These are phyloP conservation scores for Hololepta plana DNA, from an alignment of 2,888 invertebrate genomes.

Conservation along the genomic window DNA sequence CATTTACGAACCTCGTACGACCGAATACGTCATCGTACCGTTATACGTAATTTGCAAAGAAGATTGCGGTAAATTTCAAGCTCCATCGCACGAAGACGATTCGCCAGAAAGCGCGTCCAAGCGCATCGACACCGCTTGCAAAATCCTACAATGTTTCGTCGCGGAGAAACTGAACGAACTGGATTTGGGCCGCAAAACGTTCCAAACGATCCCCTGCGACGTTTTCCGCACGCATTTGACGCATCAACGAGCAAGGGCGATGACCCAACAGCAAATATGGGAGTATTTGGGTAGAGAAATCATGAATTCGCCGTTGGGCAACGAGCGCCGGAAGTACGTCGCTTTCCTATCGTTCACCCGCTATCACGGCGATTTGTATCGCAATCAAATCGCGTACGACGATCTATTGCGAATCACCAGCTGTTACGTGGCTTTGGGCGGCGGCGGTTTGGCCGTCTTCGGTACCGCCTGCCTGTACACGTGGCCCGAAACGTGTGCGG, in stretches of 20 bases:
- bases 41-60: constrained; percentile 69
- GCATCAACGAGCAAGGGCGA: constrained; percentile 47
- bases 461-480: constrained; percentile 81
- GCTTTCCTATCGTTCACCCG: constrained; percentile 78
- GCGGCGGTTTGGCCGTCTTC: constrained; percentile 80
- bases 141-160: constrained; percentile 69
- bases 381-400: constrained; percentile 41
- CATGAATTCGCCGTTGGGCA: constrained; percentile 46
- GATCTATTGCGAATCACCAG: constrained; percentile 50
- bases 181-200: constrained; percentile 62
- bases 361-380: constrained; percentile 41
- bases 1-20: constrained; percentile 39
- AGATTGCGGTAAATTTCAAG: constrained; percentile 63
- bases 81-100: constrained; percentile 26
- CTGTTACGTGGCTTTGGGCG: constrained; percentile 80
- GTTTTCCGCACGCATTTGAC: constrained; percentile 56
- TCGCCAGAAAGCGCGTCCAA: constrained; percentile 54
- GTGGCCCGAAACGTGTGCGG: constrained; percentile 60
- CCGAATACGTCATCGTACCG: constrained; percentile 49
- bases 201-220: constrained; percentile 57
- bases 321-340: constrained; percentile 57
- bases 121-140: constrained; percentile 57
- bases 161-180: constrained; percentile 75
- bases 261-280: constrained; percentile 72
- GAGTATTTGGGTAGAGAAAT: constrained; percentile 68